phyloP scores from a whole-genome alignment of 2,888 invertebrate genomes.

The Papilio protenor region DNA sequence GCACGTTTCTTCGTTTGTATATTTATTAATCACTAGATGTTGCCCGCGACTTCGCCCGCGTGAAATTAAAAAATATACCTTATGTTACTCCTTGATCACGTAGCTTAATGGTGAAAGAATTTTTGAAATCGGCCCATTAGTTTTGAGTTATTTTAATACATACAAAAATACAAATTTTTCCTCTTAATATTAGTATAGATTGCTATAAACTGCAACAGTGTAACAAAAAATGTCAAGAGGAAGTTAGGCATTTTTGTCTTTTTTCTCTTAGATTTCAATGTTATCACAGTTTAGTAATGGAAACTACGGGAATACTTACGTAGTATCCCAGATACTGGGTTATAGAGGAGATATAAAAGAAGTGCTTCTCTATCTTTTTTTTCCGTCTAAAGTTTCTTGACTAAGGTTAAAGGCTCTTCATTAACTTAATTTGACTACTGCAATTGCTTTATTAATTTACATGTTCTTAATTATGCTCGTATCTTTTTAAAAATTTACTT shows the following conservation, averaged over 20 bases:
- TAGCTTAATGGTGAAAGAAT: too few relatives aligned
- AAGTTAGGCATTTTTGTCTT: background rate
- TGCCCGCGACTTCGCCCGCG: too few relatives aligned
- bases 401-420: conserved; percentile 23
- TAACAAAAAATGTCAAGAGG: background rate
- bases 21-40: background rate
- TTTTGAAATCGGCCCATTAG: too few relatives aligned
- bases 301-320: background rate
- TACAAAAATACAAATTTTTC: too few relatives aligned
- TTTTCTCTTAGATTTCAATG: too few relatives aligned
- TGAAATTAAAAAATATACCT: too few relatives aligned
- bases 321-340: background rate
- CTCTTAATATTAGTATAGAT: conserved; percentile 34
- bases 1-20: background rate
- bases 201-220: conserved; percentile 44
- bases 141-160: too few relatives aligned
- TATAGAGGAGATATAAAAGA: background rate
- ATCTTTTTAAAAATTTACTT: conserved; percentile 42
- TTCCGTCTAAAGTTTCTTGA: background rate
- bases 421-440: background rate
- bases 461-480: conserved; percentile 44
- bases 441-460: conserved; percentile 13
- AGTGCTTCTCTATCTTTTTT: conserved; percentile 56
- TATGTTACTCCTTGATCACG: too few relatives aligned
- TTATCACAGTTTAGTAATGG: background rate